phyloP scores from a whole-genome alignment of 2,113 vertebrate species.

The Dolichotis patagonum region DNA sequence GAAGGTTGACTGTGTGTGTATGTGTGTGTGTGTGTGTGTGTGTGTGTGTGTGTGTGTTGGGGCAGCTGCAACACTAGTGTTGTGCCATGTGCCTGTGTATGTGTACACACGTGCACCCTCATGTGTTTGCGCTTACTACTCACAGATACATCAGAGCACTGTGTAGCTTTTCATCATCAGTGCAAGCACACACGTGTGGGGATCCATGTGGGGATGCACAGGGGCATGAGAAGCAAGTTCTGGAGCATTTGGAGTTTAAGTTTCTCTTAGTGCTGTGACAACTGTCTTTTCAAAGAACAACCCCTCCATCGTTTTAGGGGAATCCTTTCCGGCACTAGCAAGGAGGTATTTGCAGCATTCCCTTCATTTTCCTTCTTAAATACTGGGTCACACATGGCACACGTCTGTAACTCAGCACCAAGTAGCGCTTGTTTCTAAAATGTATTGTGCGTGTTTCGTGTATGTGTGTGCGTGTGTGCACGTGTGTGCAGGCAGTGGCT shows the following conservation, averaged over 20 bases:
- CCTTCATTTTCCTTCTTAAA: conserved; percentile 26
- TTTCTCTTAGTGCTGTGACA: neutral
- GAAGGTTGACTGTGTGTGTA: neutral
- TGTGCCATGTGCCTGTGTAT: neutral
- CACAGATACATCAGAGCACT: fast-evolving
- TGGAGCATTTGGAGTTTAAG: neutral
- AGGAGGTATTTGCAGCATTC: too few relatives aligned
- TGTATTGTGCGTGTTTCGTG: neutral
- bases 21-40: neutral
- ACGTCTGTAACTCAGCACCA: neutral
- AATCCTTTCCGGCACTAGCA: neutral
- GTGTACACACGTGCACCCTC: neutral
- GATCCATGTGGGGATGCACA: neutral
- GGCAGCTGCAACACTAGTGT: neutral
- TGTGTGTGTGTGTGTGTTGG: neutral
- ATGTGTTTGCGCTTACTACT: neutral
- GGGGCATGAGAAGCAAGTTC: neutral
- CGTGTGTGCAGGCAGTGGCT: neutral
- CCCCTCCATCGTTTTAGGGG: neutral
- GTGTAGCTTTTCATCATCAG: neutral
- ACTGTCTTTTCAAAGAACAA: neutral
- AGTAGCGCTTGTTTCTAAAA: neutral
- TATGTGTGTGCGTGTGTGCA: neutral
- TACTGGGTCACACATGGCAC: neutral
- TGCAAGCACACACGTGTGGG: neutral